These are phyloP conservation scores for Chrysochloris asiatica DNA, from an alignment of 2,113 vertebrate genomes.

Conservation along the genomic window DNA sequence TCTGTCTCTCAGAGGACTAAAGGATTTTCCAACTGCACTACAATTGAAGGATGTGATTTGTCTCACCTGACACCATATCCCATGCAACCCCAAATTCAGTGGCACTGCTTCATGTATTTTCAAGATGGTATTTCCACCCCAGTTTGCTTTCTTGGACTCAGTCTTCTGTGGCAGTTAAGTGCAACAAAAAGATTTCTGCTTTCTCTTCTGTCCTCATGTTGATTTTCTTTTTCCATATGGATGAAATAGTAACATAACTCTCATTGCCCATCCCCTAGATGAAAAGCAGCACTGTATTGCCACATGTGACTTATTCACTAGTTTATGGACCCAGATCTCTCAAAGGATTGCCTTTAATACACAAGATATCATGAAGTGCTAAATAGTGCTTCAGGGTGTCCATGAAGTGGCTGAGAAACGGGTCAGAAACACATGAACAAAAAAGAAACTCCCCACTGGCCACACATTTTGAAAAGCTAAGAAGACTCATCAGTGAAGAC, in stretches of 20 bases:
- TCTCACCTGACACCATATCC: conserved; percentile 46
- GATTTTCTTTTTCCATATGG: conserved; percentile 69
- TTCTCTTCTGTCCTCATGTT: conserved; percentile 55
- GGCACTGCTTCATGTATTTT: conserved; percentile 45
- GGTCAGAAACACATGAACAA: conserved; percentile 53
- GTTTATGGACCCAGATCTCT: conserved; percentile 67
- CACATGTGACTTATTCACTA: conserved; percentile 51
- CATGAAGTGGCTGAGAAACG: conserved; percentile 66
- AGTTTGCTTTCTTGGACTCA: not conserved
- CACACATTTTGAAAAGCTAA: conserved; percentile 61
- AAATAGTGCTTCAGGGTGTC: conserved; percentile 57
- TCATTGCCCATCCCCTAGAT: conserved; percentile 62
- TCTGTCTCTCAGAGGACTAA: conserved; percentile 62
- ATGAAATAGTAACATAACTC: conserved; percentile 72
- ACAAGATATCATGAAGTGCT: conserved; percentile 57
- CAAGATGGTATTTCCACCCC: conserved; percentile 7
- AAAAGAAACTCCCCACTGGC: conserved; percentile 58
- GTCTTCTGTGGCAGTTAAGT: conserved; percentile 33
- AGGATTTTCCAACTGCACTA: conserved; percentile 9
- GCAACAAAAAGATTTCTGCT: conserved; percentile 52
- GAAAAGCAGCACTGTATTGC: conserved; percentile 30
- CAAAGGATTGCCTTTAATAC: conserved; percentile 71
- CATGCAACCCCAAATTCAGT: conserved; percentile 34
- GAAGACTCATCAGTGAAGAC: conserved; percentile 65
- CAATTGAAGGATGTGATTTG: conserved; percentile 52